Base-by-base conservation (phyloP, 2,888 invertebrate species). In the Sarcophaga subvicina region DNA sequence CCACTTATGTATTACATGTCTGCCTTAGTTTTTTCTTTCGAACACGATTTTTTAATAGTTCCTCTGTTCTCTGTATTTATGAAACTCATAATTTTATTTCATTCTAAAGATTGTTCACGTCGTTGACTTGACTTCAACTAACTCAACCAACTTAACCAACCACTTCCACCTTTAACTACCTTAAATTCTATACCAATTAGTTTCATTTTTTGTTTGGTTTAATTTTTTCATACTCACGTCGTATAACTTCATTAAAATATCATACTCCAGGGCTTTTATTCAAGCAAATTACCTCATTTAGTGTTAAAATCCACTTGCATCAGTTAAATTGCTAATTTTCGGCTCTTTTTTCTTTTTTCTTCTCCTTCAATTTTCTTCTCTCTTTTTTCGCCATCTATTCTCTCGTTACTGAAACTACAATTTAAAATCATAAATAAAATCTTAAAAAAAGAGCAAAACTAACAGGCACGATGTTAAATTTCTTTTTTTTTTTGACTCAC, bases 371-470 rank as follows among this genome's bases (percentile, higher is more conserved):
- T 37, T 37, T 37, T 37, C 8, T 37, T 37, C 10, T 37, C 37
- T 37, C 8, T 10, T 37, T 37, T 37, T 37, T 37, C 37, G 37
- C 8, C 37, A 37, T 2, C 2, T 54, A 2, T 54, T 17, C 54
- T 54, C 54, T 54, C 17, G 17, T 54, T 54, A 54, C 54, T 54
- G 54, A 54, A 54, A 54, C 54, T 54, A 62, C 78, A 78, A 62
- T 70, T 69, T 70, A 12, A 78, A 70, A 70, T 69, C 20, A 49
- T 69, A 49, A 69, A 78, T 47, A 78, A 62, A 70, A 62, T 70
- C 54, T 54, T 14, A 14, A 54, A 54, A 54, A 49, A 49, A 54
- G 17, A 12, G 17, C 14, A 54, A 54, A 54, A 54, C 14, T 14
- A 54, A 0, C 12, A 54, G 54, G 17, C 17, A 54, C 17, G 14